A percentile compares a stretch with the other conserved stretches of the same genome.
phyloP scores from a whole-genome alignment of 35 echinoderm and acorn worm species.

The Chiridota heheva region DNA sequence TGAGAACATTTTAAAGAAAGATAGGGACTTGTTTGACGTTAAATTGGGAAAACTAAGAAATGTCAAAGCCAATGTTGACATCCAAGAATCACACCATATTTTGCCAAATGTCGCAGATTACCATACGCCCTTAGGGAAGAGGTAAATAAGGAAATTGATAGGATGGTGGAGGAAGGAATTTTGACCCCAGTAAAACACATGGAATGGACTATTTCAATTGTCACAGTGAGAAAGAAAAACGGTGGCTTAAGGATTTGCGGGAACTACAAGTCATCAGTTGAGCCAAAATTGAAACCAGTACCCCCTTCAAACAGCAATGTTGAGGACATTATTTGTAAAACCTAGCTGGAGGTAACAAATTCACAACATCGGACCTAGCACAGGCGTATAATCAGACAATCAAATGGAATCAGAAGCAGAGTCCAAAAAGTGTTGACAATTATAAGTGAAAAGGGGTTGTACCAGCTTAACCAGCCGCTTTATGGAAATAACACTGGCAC shows the following conservation, averaged over 20 bases:
- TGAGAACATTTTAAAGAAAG: slow-evolving; percentile 12
- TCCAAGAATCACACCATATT: not conserved
- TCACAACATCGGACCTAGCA: slow-evolving; percentile 40
- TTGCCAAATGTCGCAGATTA: slow-evolving; percentile 15
- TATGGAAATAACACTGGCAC: slow-evolving; percentile 53
- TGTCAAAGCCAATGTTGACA: slow-evolving; percentile 30
- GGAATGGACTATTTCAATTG: slow-evolving; percentile 44
- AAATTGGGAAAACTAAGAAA: slow-evolving; percentile 38
- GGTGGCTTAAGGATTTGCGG: slow-evolving; percentile 51
- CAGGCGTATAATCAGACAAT: slow-evolving; percentile 59
- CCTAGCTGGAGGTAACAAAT: slow-evolving; percentile 29
- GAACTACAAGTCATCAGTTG: slow-evolving; percentile 51
- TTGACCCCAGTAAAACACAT: slow-evolving; percentile 31
- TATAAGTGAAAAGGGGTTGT: slow-evolving; percentile 45
- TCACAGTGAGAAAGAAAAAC: slow-evolving; percentile 35
- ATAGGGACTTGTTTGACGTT: slow-evolving; percentile 29
- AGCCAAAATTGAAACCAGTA: slow-evolving; percentile 38
- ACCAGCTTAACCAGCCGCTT: slow-evolving; percentile 18
- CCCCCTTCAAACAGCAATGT: slow-evolving; percentile 52
- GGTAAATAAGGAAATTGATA: slow-evolving; percentile 37
- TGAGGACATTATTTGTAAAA: slow-evolving; percentile 56
- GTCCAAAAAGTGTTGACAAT: slow-evolving; percentile 24
- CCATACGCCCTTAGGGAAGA: slow-evolving; percentile 42
- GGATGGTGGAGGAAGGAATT: slow-evolving; percentile 38
- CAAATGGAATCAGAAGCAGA: slow-evolving; percentile 45